Base-by-base conservation (phyloP, 2,888 invertebrate genomes). In the Silvanus unidentatus region DNA sequence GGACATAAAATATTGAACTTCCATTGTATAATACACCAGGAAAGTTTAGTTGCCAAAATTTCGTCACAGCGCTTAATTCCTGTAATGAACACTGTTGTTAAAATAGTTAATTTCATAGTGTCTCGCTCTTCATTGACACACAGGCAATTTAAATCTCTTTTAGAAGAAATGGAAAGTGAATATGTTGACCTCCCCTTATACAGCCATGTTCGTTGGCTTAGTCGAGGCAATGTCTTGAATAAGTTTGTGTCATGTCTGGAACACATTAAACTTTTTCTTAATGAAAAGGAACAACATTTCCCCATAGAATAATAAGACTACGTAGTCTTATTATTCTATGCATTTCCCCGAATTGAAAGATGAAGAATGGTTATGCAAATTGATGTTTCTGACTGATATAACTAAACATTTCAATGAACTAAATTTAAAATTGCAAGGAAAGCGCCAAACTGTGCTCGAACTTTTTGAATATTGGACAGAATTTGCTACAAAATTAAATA, bases 401-500 rank as follows among this genome's bases (percentile, higher is more conserved):
- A 39, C 39, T 36, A 40, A 40, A 13, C 39, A 40, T 39, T 29
- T 39, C 39, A 40, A 34, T 34, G 40, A 44, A 44, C 34, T 44
- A 44, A 44, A 44, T 32, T 40, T 44, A 40, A 44, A 16, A 39
- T 34, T 44, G 40, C 44, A 44, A 44, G 40, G 40, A 44, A 39
- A 27, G 40, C 14, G 44, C 27, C 32, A 44, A 40, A 40, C 34
- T 40, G 40, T 44, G 13, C 35, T 40, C 14, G 44, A 44, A 39
- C 39, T 44, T 35, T 40, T 39, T 40, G 44, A 40, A 40, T 44
- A 38, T 39, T 44, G 40, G 44, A 44, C 28, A 34, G 42, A 16
- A 43, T 44, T 44, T 39, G 28, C 42, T 44, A 46, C 42, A 43
- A 46, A 46, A 46, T 44, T 46, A 42, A 39, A 46, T 45, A 39